Base-by-base conservation (phyloP, 1,140 invertebrate species). In the Drosophila mayri region DNA sequence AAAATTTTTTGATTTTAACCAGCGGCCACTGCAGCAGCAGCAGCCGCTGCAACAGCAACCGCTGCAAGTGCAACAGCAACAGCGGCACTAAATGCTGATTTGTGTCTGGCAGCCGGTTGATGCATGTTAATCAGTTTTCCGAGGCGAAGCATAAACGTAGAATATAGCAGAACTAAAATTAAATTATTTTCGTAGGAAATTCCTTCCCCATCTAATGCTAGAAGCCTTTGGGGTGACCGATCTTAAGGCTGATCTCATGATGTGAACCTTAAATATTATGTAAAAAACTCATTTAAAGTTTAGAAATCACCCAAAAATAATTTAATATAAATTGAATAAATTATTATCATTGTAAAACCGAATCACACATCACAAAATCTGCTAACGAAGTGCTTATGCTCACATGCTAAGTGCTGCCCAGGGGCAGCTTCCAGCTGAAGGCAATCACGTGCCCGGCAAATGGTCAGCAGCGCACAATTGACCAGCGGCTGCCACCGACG, bases 1-100 rank as follows among this genome's bases (percentile, higher is more conserved):
- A 84, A 88, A 80, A 77, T 84, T 88, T 87, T 86, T 86, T 76
- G 52, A 72, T 72, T 82, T 88, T 83, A 83, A 87, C 84, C 84
- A 88, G 80, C 80, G 84, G 84, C 79, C 81, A 82, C 68, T 79
- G 71, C 70, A 60, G 37, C 58, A 37, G 49, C 49, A 32, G 12
- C 57, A 49, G 49, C 58, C 30, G 49, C 49, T 20, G 12, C 57
- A 49, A 46, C 32, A 12, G 46, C 40, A 43, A 30, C 43, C 10
- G 43, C 28, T 25, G 41, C 64, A 44, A 57, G 32, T 70, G 57
- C 66, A 52, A 28, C 55, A 18, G 52, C 46, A 43, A 52, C 52
- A 60, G 54, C 72, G 41, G 65, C 72, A 50, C 75, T 66, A 75
- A 72, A 64, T 30, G 61, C 58, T 61, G 70, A 60, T 84, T 75